Evolutionary conservation across 1,140 invertebrate species (phyloP).

Genomic region (Halyomorpha halys): DNA sequence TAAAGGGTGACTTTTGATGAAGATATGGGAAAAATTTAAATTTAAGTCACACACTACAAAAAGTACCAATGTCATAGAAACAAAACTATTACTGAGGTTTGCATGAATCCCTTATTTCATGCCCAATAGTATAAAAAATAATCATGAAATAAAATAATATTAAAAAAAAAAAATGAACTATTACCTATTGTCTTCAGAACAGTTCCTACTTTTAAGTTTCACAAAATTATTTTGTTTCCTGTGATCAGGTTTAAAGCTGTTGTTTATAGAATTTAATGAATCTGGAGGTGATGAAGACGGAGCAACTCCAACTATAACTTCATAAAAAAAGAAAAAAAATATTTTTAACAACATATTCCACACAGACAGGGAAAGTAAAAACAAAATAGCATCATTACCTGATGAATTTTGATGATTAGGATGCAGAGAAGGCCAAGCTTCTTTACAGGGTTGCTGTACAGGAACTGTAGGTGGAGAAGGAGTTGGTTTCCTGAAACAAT

Average conservation of each 20-base stretch:
- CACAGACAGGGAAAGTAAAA: not conserved
- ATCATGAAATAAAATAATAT: too few species aligned
- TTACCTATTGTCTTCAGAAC: slow-evolving; percentile 19
- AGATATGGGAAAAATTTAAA: too few species aligned
- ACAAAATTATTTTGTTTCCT: slow-evolving; percentile 8
- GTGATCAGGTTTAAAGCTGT: slow-evolving; percentile 4
- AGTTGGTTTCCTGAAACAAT: slow-evolving; percentile 40
- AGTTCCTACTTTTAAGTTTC: slow-evolving; percentile 17
- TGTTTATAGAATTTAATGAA: slow-evolving; percentile 9
- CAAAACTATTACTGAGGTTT: too few species aligned
- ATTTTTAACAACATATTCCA: not conserved
- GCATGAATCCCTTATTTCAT: too few species aligned
- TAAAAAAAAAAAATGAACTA: too few species aligned
- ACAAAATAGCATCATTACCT: not conserved
- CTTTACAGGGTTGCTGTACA: slow-evolving; percentile 41
- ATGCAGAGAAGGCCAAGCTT: slow-evolving; percentile 57
- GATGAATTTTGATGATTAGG: slow-evolving; percentile 21
- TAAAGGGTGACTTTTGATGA: too few species aligned
- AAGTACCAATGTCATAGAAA: too few species aligned
- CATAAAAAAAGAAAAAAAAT: not conserved
- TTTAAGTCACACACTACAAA: too few species aligned
- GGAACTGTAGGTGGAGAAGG: slow-evolving; percentile 42
- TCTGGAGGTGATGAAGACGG: slow-evolving; percentile 23
- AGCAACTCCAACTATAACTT: slow-evolving; percentile 23
- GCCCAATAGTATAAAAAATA: too few species aligned